Evolutionary conservation across 2,113 vertebrate species (phyloP), one percentile per base, ranked within the genome.

Genomic region (Odocoileus hemionus): DNA sequence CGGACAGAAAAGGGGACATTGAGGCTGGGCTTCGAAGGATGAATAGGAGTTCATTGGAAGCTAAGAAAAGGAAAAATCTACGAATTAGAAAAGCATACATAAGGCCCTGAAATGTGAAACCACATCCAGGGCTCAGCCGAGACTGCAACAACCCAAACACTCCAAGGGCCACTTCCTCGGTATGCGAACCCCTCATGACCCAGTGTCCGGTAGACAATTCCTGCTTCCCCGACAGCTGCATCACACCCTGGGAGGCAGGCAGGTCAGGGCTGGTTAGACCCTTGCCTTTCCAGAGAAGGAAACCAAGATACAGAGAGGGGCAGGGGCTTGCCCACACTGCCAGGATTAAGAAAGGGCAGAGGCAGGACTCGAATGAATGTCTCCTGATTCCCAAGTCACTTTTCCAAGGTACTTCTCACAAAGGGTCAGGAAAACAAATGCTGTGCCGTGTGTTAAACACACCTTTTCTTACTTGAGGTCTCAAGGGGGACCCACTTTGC

Each of bases 211-310:
- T 4, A 70, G 47, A 55, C 17, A 89, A 36, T 13, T 23, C 26
- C n/a, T 28, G 17, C 15, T 33, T 45, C 30, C 28, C 78, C 78
- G 3, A 28, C 5, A 55, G 61, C 21, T 26, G 2, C 1, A 1
- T 5, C 15, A 13, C 3, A 33, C 52, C 28, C 52, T 33, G 28
- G 80, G 13, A 30, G 33, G 52, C 25, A 21, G 55, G 55, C 33
- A 43, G 55, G 39, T 70, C 55, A 45, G 50, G 17, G 30, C 21
- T 17, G 45, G 50, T 52, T 21, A 74, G 47, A 61, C 43, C n/a
- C 17, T 91, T 61, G 78, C 26, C 94, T 80, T 92, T 30, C 60
- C 95, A 60, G 80, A n/a, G 58, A 25, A 74, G 70, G 60, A 92
- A 64, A 54, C 2, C 0, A 3, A 64, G 55, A 52, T 28, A 33